phyloP scores from a whole-genome alignment of 2,888 invertebrate species.

The Seira musarum region DNA sequence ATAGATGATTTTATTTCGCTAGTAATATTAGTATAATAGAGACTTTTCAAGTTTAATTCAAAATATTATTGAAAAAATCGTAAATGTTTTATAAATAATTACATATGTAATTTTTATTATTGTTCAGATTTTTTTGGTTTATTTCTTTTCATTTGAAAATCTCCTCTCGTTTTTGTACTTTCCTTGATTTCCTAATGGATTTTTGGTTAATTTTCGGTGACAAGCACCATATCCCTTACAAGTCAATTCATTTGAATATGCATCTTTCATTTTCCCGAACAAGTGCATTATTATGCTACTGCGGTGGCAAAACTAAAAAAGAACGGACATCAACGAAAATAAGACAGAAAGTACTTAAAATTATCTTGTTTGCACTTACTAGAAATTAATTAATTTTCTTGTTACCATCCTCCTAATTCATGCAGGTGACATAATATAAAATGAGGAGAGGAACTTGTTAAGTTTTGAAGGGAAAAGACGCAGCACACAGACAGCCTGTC shows the following conservation, averaged over 20 bases:
- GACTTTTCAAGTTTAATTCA: slow-evolving; percentile 53
- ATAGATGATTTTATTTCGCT: slow-evolving; percentile 50
- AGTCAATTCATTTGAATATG: too few relatives aligned
- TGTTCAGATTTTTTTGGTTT: slow-evolving; percentile 23
- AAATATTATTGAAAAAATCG: slow-evolving; percentile 43
- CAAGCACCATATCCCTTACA: not conserved
- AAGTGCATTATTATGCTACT: too few relatives aligned
- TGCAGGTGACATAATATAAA: slow-evolving; percentile 52
- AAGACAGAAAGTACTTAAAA: too few relatives aligned
- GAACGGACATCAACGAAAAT: too few relatives aligned
- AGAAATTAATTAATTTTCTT: slow-evolving; percentile 16
- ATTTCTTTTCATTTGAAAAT: slow-evolving; percentile 27
- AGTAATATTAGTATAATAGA: slow-evolving; percentile 49
- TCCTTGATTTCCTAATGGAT: not conserved
- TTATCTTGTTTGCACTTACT: too few relatives aligned
- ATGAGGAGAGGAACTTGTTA: not conserved
- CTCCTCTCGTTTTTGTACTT: not conserved
- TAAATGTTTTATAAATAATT: slow-evolving; percentile 42
- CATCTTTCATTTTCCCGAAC: too few relatives aligned
- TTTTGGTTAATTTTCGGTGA: not conserved
- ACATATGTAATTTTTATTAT: slow-evolving; percentile 35
- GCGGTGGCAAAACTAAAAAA: too few relatives aligned
- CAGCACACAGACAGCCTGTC: not conserved
- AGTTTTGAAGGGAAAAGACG: not conserved
- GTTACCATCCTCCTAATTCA: slow-evolving; percentile 28